phyloP scores from a whole-genome alignment of 2,113 vertebrate genomes.

The Astur gentilis region DNA sequence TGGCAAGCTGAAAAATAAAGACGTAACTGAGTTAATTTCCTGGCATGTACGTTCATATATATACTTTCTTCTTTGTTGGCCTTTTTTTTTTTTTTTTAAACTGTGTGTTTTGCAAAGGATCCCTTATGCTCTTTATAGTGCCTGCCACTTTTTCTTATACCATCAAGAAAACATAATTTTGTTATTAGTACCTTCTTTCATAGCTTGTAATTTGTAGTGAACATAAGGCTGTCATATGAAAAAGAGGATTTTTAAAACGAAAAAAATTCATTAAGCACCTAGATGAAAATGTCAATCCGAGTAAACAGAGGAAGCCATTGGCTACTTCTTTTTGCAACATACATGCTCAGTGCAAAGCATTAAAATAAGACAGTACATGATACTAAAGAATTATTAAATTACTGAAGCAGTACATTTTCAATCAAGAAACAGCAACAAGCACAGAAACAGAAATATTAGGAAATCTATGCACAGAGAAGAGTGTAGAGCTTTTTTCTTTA shows the following conservation, averaged over 20 bases:
- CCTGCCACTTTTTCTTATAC: background rate
- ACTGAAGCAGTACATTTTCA: background rate
- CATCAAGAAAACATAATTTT: background rate
- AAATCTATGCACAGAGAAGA: background rate
- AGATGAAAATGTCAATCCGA: background rate
- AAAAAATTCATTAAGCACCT: background rate
- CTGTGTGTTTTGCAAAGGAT: background rate
- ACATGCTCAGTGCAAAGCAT: background rate
- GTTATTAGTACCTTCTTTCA: background rate
- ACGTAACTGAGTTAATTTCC: background rate
- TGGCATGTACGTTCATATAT: background rate
- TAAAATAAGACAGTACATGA: background rate
- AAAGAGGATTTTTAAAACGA: background rate
- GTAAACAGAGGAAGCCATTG: background rate
- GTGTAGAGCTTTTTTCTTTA: background rate
- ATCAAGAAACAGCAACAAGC: background rate
- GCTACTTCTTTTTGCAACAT: background rate
- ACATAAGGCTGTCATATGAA: background rate
- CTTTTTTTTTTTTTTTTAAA: background rate
- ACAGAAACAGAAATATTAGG: background rate
- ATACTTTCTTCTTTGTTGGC: background rate
- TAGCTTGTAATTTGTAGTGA: background rate
- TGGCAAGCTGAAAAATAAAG: background rate
- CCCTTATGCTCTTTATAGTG: background rate
- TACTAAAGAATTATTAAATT: background rate